Evolutionary conservation across 2,113 vertebrate genomes (phyloP).

Genomic region (Cacatua alba): DNA sequence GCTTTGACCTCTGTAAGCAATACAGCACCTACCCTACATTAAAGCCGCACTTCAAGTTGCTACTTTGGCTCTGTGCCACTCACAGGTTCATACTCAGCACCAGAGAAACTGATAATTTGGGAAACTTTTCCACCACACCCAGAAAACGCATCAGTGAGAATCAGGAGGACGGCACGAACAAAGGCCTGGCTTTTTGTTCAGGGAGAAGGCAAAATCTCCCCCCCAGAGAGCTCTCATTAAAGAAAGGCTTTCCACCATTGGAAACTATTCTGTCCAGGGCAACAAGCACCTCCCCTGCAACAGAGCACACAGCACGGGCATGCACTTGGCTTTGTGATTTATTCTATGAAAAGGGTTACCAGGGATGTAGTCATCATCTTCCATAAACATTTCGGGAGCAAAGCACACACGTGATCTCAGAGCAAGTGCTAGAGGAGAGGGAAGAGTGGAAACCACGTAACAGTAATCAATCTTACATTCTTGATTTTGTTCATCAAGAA

Average conservation of each 20-base stretch:
- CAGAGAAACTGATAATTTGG: neutral
- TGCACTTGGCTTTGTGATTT: neutral
- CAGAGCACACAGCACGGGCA: neutral
- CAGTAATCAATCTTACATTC: neutral
- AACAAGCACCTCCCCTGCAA: neutral
- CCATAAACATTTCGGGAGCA: slow-evolving; percentile 10
- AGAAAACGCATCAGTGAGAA: neutral
- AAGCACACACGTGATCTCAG: neutral
- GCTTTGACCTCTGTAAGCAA: neutral
- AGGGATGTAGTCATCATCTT: slow-evolving; percentile 2
- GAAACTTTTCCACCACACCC: neutral
- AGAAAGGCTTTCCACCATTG: neutral
- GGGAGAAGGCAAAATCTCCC: neutral
- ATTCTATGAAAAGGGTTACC: slow-evolving; percentile 3
- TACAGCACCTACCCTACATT: neutral
- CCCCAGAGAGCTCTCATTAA: neutral
- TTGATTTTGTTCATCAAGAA: neutral
- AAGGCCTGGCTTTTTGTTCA: neutral
- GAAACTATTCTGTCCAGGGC: slow-evolving; percentile 36
- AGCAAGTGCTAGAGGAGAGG: neutral
- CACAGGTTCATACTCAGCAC: neutral
- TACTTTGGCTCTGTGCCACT: neutral
- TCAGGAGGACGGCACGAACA: neutral
- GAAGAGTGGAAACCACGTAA: neutral
- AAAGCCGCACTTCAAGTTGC: neutral